Base-by-base conservation (phyloP, 1,140 invertebrate species). In the Neotoxoptera formosana region DNA sequence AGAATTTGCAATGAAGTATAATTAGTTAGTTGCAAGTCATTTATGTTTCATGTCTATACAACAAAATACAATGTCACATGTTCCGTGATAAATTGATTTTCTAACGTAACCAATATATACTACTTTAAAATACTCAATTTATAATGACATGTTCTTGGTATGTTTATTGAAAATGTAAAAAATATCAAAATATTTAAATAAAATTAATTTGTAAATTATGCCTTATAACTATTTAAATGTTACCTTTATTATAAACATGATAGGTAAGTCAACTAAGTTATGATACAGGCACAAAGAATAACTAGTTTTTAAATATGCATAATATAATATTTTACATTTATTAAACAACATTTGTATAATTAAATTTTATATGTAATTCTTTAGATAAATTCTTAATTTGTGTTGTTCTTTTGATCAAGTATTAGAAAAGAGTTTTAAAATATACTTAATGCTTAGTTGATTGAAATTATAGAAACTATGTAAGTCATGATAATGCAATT, bases 161-260 rank as follows among this genome's bases (percentile, higher is more conserved):
- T 41, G 23, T 89, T 89, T 89, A 89, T 88, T 89, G 0, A 89
- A 89, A 89, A 89, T 51, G 20, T 88, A 88, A 88, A 51, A 88
- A 51, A 36, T 53, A 89, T 20, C 47, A 53, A 88, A 9, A 51
- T 36, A 88, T 53, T 41, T 34, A 51, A 34, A 88, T 51, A 48
- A 34, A 88, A 88, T 23, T 1, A 7, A 86, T 47, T 30, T 87
- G 30, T 48, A 56, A 56, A 56, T 41, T 56, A 89, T 89, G 34
- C 11, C 36, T 89, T 56, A 36, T 34, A 20, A 51, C 30, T 88
- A 88, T 34, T 88, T 23, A 51, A 21, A 88, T 88, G 53, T 53
- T 88, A 4, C 21, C 0, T 88, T 1, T 48, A 88, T 53, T 23
- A 88, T 88, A n/a, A 53, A 51, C 53, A 20, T 51, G 34, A 56